A percentile compares a stretch with the other conserved stretches of the same genome.
phyloP scores from a whole-genome alignment of 2,113 vertebrate species.

The Thryonomys swinderianus region DNA sequence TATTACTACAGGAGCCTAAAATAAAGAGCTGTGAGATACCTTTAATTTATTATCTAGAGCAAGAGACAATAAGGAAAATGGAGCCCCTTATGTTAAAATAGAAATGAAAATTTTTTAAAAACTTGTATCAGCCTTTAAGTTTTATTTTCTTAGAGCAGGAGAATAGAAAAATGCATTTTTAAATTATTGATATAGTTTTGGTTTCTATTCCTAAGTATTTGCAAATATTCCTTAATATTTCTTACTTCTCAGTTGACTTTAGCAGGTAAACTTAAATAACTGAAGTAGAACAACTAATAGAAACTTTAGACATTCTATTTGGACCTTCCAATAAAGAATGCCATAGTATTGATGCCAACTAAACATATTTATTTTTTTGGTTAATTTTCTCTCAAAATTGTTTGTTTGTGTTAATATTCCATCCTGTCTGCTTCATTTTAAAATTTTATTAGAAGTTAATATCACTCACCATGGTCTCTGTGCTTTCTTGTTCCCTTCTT shows the following conservation, averaged over 20 bases:
- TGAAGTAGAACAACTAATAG: slow-evolving; percentile 10
- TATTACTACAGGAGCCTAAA: not conserved
- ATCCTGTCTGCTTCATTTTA: slow-evolving; percentile 55
- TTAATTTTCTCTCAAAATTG: slow-evolving; percentile 53
- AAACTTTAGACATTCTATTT: slow-evolving; percentile 29
- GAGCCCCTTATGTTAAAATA: not conserved
- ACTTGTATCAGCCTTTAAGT: slow-evolving; percentile 28
- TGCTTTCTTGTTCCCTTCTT: not conserved
- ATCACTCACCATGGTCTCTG: not conserved
- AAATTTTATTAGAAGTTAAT: slow-evolving; percentile 48
- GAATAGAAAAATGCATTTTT: slow-evolving; percentile 32
- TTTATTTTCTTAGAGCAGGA: not conserved
- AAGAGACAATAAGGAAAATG: slow-evolving; percentile 5
- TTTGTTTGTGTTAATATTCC: slow-evolving; percentile 47
- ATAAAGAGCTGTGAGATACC: not conserved
- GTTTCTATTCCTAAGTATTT: slow-evolving; percentile 38
- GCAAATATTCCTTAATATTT: slow-evolving; percentile 6
- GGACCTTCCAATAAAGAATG: slow-evolving; percentile 29
- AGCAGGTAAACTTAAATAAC: not conserved
- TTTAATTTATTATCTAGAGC: slow-evolving; percentile 2
- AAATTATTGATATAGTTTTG: slow-evolving; percentile 34
- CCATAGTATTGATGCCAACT: not conserved
- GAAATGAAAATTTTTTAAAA: slow-evolving; percentile 57
- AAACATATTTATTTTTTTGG: slow-evolving; percentile 53
- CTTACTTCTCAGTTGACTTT: not conserved